A percentile compares a stretch with the other conserved stretches of the same genome.
Conservation (phyloP, 2,888 invertebrate genomes). For the Listrodromus nycthemerus region DNA sequence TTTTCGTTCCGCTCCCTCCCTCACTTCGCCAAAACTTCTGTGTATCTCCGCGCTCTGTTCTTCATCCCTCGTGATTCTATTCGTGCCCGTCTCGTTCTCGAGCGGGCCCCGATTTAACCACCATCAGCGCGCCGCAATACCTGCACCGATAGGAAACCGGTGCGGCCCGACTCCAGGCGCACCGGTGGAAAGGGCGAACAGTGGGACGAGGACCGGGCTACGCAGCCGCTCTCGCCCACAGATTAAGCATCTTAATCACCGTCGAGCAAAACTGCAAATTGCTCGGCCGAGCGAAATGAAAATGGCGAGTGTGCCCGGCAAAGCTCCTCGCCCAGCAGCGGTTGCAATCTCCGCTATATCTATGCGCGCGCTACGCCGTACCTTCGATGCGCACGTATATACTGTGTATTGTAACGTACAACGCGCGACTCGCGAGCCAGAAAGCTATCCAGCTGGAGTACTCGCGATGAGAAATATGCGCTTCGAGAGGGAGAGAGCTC, state of each 20-base stretch:
- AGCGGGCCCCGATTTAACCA: slow-evolving; percentile 51
- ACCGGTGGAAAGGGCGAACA: slow-evolving; percentile 13
- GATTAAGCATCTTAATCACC: slow-evolving; percentile 79
- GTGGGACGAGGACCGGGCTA: slow-evolving; percentile 29
- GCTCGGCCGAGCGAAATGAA: slow-evolving; percentile 74
- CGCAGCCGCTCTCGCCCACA: slow-evolving; percentile 67
- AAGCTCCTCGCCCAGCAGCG: slow-evolving; percentile 47
- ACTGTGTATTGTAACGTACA: slow-evolving; percentile 3
- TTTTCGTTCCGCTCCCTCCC: slow-evolving; percentile 17
- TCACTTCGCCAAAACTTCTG: slow-evolving; percentile 2
- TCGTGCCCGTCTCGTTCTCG: slow-evolving; percentile 32
- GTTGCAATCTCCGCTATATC: slow-evolving; percentile 40
- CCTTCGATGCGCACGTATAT: slow-evolving; percentile 14
- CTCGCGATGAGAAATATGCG: slow-evolving; percentile 35
- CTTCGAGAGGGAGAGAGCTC: slow-evolving; percentile 32
- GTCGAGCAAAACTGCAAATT: slow-evolving; percentile 77
- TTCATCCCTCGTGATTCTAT: slow-evolving; percentile 8
- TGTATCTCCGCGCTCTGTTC: slow-evolving; percentile 5
- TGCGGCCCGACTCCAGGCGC: slow-evolving; percentile 36
- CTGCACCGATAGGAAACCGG: slow-evolving; percentile 33
- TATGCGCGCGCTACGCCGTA: slow-evolving; percentile 8
- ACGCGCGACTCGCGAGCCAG: slow-evolving; percentile 22
- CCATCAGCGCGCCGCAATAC: slow-evolving; percentile 51
- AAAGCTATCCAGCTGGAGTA: slow-evolving; percentile 44
- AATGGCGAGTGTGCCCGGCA: slow-evolving; percentile 66